Percentiles rank a stretch among this genome's conserved stretches.
Conservation (phyloP, 2,113 vertebrate species). For the Hippocampus zosterae region DNA sequence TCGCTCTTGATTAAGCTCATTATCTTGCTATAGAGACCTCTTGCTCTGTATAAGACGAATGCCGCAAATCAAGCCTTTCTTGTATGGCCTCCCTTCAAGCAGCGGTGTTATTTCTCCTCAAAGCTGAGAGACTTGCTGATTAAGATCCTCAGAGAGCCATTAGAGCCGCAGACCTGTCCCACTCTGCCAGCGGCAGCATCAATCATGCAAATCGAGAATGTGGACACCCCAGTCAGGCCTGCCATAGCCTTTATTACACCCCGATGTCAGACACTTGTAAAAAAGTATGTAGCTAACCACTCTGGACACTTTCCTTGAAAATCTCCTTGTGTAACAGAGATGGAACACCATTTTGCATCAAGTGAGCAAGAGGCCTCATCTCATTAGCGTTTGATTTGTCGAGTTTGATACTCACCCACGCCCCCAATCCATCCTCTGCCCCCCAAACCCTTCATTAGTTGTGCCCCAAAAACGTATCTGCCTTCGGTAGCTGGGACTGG, state of each 20-base stretch:
- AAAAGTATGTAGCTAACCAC: constrained; percentile 58
- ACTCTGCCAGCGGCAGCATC: constrained; percentile 58
- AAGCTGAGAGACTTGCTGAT: constrained; percentile 57
- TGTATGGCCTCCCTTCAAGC: constrained; percentile 32
- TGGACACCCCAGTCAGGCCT: constrained; percentile 40
- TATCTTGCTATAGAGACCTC: constrained; percentile 28
- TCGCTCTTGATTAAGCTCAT: constrained; percentile 40
- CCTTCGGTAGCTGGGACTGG: constrained; percentile 47
- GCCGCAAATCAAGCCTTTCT: constrained; percentile 31
- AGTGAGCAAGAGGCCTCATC: constrained; percentile 51
- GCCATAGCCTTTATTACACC: constrained; percentile 48
- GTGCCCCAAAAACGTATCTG: constrained; percentile 29
- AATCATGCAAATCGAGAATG: constrained; percentile 70
- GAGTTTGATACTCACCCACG: constrained; percentile 41
- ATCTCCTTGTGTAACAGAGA: constrained; percentile 57
- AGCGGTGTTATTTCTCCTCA: constrained; percentile 60
- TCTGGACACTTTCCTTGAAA: constrained; percentile 56
- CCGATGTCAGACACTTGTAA: constrained; percentile 54
- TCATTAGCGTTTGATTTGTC: constrained; percentile 42
- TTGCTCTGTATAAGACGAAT: constrained; percentile 21
- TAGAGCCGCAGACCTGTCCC: constrained; percentile 65
- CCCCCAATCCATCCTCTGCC: background rate
- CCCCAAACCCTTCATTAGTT: background rate
- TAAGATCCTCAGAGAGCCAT: constrained; percentile 70
- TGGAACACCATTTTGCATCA: constrained; percentile 37